Evolutionary conservation across 2,888 invertebrate species (phyloP).

Genomic region (Morinoia aosen): DNA sequence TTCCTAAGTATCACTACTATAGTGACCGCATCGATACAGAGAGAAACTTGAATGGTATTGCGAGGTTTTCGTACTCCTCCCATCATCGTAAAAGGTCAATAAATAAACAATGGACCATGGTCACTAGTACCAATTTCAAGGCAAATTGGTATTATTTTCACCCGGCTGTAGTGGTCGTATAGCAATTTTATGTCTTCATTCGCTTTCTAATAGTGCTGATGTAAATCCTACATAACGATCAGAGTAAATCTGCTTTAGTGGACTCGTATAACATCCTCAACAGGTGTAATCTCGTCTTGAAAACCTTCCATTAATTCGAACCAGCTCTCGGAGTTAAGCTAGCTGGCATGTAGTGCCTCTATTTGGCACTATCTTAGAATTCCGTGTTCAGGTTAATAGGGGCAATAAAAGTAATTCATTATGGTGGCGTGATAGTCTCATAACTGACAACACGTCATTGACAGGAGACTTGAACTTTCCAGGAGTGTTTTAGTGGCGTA

Average conservation of each 20-base stretch:
- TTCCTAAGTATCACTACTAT: constrained; percentile 2
- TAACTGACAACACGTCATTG: constrained; percentile 25
- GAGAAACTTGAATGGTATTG: neutral
- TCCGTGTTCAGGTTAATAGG: constrained; percentile 8
- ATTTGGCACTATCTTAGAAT: constrained; percentile 36
- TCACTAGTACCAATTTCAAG: constrained; percentile 16
- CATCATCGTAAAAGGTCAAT: constrained; percentile 35
- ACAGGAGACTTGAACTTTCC: neutral
- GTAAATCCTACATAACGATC: constrained; percentile 34
- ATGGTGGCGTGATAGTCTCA: neutral
- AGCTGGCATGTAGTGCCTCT: constrained; percentile 16
- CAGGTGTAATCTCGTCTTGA: constrained; percentile 21
- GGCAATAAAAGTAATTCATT: constrained; percentile 31
- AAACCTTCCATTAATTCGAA: constrained; percentile 37
- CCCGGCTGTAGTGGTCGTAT: constrained; percentile 46
- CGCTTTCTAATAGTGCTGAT: constrained; percentile 47
- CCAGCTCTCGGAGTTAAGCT: neutral
- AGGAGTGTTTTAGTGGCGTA: constrained; percentile 17
- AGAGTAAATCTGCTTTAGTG: constrained; percentile 25
- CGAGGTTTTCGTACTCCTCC: neutral
- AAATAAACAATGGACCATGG: constrained; percentile 46
- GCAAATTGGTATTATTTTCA: constrained; percentile 51
- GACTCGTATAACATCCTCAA: constrained; percentile 32
- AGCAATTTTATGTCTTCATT: constrained; percentile 53
- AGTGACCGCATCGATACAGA: neutral